These are phyloP conservation scores for Heteractis magnifica DNA, from an alignment of 92 coral and sea anemone genomes.

Conservation along the genomic window DNA sequence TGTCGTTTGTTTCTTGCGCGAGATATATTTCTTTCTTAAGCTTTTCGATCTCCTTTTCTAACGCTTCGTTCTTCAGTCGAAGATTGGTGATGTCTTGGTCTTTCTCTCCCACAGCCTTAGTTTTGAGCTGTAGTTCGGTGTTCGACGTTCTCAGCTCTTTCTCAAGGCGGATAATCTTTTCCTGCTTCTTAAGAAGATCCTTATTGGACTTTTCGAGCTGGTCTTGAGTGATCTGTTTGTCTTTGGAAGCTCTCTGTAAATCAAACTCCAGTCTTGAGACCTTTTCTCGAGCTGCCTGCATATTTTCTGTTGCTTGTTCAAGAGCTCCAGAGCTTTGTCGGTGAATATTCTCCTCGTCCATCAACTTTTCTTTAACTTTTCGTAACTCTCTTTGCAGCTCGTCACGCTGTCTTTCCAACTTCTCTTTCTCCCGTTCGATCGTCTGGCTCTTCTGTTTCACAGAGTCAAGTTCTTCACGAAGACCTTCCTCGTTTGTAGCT, in stretches of 20 bases:
- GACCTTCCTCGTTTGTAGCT: conserved; percentile 48
- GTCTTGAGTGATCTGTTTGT: conserved; percentile 58
- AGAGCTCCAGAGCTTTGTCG: conserved; percentile 77
- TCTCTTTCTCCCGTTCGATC: conserved; percentile 68
- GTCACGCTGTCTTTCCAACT: conserved; percentile 57
- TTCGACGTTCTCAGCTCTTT: conserved; percentile 71
- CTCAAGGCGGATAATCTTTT: conserved; percentile 72
- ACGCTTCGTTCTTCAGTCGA: conserved; percentile 60
- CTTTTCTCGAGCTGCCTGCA: conserved; percentile 58
- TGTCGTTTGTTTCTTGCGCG: conserved; percentile 68
- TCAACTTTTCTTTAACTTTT: conserved; percentile 55
- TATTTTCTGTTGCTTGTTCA: conserved; percentile 65
- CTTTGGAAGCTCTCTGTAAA: conserved; percentile 68
- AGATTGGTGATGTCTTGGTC: conserved; percentile 69
- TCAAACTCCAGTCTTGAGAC: conserved; percentile 66
- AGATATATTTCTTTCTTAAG: conserved; percentile 76
- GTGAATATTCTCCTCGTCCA: conserved; percentile 72
- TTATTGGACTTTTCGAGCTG: conserved; percentile 87
- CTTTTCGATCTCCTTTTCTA: conserved; percentile 85
- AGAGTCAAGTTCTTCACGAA: conserved; percentile 81
- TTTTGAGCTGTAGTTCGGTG: conserved; percentile 71
- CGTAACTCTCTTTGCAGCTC: conserved; percentile 69
- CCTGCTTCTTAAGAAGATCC: conserved; percentile 82
- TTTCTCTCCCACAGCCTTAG: conserved; percentile 74
- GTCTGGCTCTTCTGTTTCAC: conserved; percentile 62